Evolutionary conservation across 2,888 invertebrate genomes (phyloP), one percentile per base, ranked within the genome.

Genomic region (Cylloceria caligata): DNA sequence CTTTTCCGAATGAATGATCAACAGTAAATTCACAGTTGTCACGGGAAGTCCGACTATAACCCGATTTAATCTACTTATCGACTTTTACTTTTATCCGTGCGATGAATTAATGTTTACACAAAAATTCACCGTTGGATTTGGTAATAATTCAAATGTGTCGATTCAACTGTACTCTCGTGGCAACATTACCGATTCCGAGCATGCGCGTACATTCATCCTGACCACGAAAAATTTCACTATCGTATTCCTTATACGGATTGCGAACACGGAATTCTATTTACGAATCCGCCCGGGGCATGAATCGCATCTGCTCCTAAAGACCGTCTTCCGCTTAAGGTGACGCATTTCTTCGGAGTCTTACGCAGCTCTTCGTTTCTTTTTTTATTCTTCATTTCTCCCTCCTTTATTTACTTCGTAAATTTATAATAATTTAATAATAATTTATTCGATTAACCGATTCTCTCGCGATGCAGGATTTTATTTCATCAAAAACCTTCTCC

Each of bases 241-340:
- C 13, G 19, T 24, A 34, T 42, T 62, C 57, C 69, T 75, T 72
- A 62, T 55, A 21, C 77, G 75, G 69, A 83, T 39, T 80, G 52
- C 77, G 80, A n/a, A 69, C 81, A 69, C 77, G 64, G 83, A 67
- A 87, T 88, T 88, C 86, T 88, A 87, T 88, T 88, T 89, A 86
- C 86, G 84, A 88, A 88, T 86, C 85, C 84, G 68, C 80, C 68
- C 47, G 65, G 24, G 80, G 85, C 84, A 87, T 88, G 88, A 87
- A 88, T 88, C 87, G 84, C 86, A 87, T 86, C 86, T 80, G 85
- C 75, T 85, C 82, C 81, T 86, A 88, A 88, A 84, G 84, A 84
- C 73, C 79, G 84, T 80, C 81, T 84, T 73, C 72, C 64, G 72
- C 81, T 60, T 55, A 52, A 69, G 83, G 74, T 81, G 85, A 83